Conservation (phyloP, 2,888 invertebrate species). For the Frankliniella intonsa region DNA sequence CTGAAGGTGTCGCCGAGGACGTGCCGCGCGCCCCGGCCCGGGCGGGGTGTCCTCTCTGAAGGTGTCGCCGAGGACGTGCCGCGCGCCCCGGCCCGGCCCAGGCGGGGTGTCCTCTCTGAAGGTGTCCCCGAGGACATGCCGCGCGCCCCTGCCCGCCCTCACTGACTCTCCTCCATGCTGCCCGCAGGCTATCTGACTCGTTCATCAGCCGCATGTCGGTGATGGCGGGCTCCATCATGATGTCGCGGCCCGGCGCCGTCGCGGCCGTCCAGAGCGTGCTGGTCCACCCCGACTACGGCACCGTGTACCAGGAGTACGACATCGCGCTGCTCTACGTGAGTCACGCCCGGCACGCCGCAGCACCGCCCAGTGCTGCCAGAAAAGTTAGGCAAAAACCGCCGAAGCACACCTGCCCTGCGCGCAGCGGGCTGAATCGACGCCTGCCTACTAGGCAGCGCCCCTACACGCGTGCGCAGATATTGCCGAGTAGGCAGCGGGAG, state of each 20-base stretch:
- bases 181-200: too few relatives aligned
- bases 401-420: not conserved
- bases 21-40: not conserved
- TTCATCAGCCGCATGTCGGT: not conserved
- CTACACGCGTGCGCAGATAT: too few relatives aligned
- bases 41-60: not conserved
- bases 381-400: too few relatives aligned
- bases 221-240: not conserved
- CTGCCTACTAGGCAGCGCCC: too few relatives aligned
- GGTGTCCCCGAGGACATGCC: not conserved
- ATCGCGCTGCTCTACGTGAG: slow-evolving; percentile 13
- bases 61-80: not conserved
- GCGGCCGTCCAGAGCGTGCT: not conserved
- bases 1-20: not conserved
- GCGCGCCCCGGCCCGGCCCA: not conserved
- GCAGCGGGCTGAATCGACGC: too few relatives aligned
- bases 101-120: too few relatives aligned
- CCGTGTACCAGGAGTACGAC: slow-evolving; percentile 15
- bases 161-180: too few relatives aligned
- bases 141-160: not conserved
- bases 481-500: too few relatives aligned
- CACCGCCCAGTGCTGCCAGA: not conserved
- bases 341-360: not conserved
- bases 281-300: slow-evolving; percentile 6
- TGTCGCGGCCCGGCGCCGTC: not conserved